Evolutionary conservation across 2,888 invertebrate species (phyloP).

Genomic region (Cosmia trapezina): DNA sequence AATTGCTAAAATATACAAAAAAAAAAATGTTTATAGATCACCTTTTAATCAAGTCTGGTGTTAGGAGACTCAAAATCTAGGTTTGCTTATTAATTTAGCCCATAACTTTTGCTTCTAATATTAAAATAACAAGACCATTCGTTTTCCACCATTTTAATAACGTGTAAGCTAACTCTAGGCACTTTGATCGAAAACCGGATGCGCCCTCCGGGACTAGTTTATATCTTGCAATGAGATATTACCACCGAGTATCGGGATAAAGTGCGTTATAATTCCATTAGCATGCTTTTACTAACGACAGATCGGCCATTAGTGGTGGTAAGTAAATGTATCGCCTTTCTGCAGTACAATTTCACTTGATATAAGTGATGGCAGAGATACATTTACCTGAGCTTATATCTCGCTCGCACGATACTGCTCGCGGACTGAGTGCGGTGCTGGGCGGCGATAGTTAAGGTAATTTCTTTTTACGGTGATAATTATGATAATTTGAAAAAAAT

Average conservation of each 20-base stretch:
- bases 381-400: too few relatives aligned
- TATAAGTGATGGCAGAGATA: conserved; percentile 28
- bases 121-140: background rate
- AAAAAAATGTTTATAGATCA: too few relatives aligned
- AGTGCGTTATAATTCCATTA: conserved; percentile 60
- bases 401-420: too few relatives aligned
- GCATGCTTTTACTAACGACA: conserved; percentile 40
- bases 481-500: too few relatives aligned
- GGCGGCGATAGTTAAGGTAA: too few relatives aligned
- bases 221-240: conserved; percentile 49
- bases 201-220: conserved; percentile 45
- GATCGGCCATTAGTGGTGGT: conserved; percentile 43
- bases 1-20: too few relatives aligned
- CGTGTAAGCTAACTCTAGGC: conserved; percentile 1
- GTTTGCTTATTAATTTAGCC: background rate
- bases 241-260: conserved; percentile 42
- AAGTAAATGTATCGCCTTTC: conserved; percentile 35
- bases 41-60: too few relatives aligned
- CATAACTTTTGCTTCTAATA: background rate
- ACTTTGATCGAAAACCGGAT: conserved; percentile 38
- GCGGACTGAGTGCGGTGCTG: too few relatives aligned
- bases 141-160: conserved; percentile 16
- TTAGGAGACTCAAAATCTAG: background rate
- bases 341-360: conserved; percentile 36
- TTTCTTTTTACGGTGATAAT: too few relatives aligned